These are phyloP conservation scores for Pristionchus arcanus DNA, from an alignment of 2,888 invertebrate genomes.

Conservation along the genomic window DNA sequence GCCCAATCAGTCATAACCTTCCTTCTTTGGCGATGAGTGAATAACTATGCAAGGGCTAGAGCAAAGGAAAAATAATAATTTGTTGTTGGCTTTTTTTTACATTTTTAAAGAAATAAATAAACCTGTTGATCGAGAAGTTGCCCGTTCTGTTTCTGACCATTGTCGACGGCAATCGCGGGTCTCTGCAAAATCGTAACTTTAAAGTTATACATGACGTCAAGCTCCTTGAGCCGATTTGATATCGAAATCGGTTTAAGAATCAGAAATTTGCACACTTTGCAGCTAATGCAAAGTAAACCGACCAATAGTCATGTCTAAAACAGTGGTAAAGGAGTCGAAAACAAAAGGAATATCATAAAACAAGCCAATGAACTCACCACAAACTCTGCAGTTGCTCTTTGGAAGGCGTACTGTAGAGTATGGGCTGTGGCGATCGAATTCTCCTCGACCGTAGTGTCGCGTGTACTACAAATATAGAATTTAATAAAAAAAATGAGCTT, in stretches of 20 bases:
- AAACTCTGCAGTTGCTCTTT: conserved; percentile 47
- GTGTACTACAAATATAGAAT: neutral
- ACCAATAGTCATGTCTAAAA: neutral
- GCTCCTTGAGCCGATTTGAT: neutral
- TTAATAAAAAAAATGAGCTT: neutral
- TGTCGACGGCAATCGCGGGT: neutral
- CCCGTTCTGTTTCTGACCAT: conserved; percentile 41
- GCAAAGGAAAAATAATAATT: neutral
- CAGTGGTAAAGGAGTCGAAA: neutral
- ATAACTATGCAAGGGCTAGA: too few species aligned
- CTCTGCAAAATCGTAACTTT: neutral
- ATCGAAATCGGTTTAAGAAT: neutral
- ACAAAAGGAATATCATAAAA: neutral
- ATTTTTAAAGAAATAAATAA: neutral
- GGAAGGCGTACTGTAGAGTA: conserved; percentile 14
- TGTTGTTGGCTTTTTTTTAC: neutral
- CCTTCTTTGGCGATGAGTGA: neutral
- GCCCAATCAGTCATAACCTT: neutral
- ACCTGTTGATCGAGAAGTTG: conserved; percentile 52
- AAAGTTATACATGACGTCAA: neutral
- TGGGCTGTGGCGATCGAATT: conserved; percentile 9
- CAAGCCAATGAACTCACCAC: neutral
- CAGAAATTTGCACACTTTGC: neutral
- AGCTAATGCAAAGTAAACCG: neutral
- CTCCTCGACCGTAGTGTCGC: conserved; percentile 41